Conservation (phyloP, 2,113 vertebrate species). For the Brachypodius melanocephalos region DNA sequence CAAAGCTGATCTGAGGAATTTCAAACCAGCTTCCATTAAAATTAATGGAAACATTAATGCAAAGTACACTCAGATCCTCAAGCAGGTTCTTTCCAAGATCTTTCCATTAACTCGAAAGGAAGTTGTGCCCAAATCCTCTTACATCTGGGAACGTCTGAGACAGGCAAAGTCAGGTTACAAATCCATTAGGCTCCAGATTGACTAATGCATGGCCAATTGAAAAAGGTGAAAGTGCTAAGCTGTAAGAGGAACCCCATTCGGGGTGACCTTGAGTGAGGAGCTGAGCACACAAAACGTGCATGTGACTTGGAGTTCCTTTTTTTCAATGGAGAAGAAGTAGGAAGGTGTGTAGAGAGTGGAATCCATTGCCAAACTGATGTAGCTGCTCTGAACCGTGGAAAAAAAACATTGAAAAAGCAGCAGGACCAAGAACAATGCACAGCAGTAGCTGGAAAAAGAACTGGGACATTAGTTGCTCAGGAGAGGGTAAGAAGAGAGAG, state of each 20-base stretch:
- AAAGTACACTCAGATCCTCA: constrained; percentile 42
- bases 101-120: constrained; percentile 63
- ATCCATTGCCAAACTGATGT: not conserved
- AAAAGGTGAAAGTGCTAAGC: constrained; percentile 28
- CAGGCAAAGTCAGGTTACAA: constrained; percentile 26
- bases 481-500: not conserved
- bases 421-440: not conserved
- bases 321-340: not conserved
- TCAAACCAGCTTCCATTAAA: constrained; percentile 23
- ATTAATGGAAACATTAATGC: constrained; percentile 59
- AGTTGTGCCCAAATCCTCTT: constrained; percentile 49
- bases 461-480: not conserved
- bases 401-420: not conserved
- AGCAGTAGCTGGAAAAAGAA: not conserved
- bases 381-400: not conserved
- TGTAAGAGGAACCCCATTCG: not conserved
- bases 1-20: constrained; percentile 31
- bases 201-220: not conserved
- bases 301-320: not conserved
- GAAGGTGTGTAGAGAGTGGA: not conserved
- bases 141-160: not conserved
- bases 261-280: not conserved
- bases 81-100: constrained; percentile 45
- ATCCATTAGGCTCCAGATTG: constrained; percentile 34
- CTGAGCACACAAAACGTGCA: not conserved